Base-by-base conservation (phyloP, 2,888 invertebrate genomes). In the Hipparchia semele region DNA sequence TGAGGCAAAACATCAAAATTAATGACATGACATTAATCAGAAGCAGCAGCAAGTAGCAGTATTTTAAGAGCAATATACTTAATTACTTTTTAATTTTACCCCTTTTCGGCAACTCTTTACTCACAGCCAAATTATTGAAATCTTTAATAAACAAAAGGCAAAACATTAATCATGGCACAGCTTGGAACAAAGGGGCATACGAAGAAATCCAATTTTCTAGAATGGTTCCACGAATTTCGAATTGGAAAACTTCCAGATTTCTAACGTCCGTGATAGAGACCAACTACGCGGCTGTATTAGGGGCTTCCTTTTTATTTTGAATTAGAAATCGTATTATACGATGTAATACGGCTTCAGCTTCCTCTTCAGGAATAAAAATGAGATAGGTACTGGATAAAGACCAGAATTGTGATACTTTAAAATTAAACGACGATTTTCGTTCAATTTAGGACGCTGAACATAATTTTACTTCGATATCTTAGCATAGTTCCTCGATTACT, bases 221-320 rank as follows among this genome's bases (percentile, higher is more conserved):
- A 81, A 81, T 79, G 77, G 77, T 77, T 77, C 74, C 73, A 78
- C 79, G 77, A 79, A 81, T 81, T 78, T 78, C 73, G 74, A 79
- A 81, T 81, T 80, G 80, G 80, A 80, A 79, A 80, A 79, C 79
- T 80, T 81, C 81, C 80, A 81, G 78, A 77, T 79, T 80, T 81
- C 79, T 78, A 80, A 78, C 74, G 77, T 75, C 73, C 75, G 72
- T 76, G 77, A 79, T 78, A 72, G 72, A 77, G 75, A 71, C 68
- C 74, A 74, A 65, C 73, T 73, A 75, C 71, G 72, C 73, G 75
- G 70, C 73, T 71, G 73, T 76, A 71, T 76, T 72, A 74, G 73
- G 68, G 65, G 72, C 70, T 70, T 73, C 70, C 71, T 65, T 70
- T 71, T 74, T 73, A 69, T 62, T 76, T 69, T 72, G 68, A 73